These are phyloP conservation scores for Prionailurus bengalensis DNA, from an alignment of 2,113 vertebrate species.

Conservation along the genomic window DNA sequence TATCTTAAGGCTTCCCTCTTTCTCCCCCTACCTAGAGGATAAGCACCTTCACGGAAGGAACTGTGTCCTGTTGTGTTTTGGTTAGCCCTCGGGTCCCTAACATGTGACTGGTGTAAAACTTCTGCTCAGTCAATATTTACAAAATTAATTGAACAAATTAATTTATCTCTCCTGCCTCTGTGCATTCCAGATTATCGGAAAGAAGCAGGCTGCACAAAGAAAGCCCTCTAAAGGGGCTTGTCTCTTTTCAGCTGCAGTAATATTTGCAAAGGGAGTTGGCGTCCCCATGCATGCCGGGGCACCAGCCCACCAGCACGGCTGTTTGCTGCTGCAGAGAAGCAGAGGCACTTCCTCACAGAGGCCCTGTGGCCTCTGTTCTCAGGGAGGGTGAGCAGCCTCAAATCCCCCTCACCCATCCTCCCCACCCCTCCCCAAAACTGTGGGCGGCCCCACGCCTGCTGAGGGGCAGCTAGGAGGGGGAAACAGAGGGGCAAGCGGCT, in stretches of 20 bases:
- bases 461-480: not conserved
- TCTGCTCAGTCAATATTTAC: conserved; percentile 76
- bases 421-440: not conserved
- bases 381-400: not conserved
- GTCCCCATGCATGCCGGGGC: not conserved
- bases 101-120: conserved; percentile 66
- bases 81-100: not conserved
- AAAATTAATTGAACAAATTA: conserved; percentile 80
- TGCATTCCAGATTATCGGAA: conserved; percentile 61
- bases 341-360: not conserved
- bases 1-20: not conserved
- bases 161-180: conserved; percentile 61
- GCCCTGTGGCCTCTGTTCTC: not conserved
- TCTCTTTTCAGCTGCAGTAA: not conserved
- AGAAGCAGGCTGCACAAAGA: conserved; percentile 33
- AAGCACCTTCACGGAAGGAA: not conserved
- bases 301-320: not conserved
- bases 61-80: not conserved
- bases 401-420: not conserved
- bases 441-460: not conserved
- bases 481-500: not conserved
- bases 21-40: not conserved
- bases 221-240: conserved; percentile 46
- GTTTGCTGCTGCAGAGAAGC: not conserved
- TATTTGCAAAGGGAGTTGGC: conserved; percentile 47